Evolutionary conservation across 2,888 invertebrate species (phyloP), one percentile per base, ranked within the genome.

Genomic region (Heteropelma amictum): DNA sequence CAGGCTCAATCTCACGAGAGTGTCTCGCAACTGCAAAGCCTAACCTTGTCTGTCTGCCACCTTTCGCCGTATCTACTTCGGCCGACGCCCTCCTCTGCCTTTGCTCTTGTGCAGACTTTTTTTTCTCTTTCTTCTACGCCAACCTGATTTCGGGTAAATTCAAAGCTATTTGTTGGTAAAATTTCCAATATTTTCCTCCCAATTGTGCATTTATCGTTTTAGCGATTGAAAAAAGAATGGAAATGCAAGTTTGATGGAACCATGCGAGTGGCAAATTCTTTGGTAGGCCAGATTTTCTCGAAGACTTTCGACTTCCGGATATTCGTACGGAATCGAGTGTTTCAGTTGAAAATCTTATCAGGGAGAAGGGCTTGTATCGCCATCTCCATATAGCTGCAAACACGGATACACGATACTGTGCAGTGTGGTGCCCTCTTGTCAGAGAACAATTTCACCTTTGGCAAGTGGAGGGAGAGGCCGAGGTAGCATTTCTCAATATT

Each of bases 1-100:
- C 85, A 80, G 84, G 85, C 86, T 87, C 87, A 87, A 88, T 88
- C 88, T 87, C 85, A 82, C 83, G 83, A 88, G 86, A 87, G 87
- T 87, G 86, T 87, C 87, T 87, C 84, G 81, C 79, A 78, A 79
- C 45, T 61, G 72, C 30, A 74, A 70, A 60, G 70, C 65, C 61
- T 40, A 53, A 49, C 45, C 51, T 67, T 58, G 69, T 42, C 61
- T 30, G 23, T 33, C 21, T 42, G 54, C 45, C 47, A 30, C 40
- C 21, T 30, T 65, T 38, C 30, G 26, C 45, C 23, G 51, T 35
- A 42, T 53, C 38, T 38, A 53, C 73, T 47, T 60, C 68, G 26
- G 28, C 42, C 40, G 35, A 51, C 38, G 54, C 40, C 53, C 61
- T 61, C 40, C 30, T 42, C 79, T 72, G 76, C 77, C 69, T 78